Percentiles rank a stretch among this genome's conserved stretches.
Conservation (phyloP, 2,888 invertebrate species). For the Drosophila siamana region DNA sequence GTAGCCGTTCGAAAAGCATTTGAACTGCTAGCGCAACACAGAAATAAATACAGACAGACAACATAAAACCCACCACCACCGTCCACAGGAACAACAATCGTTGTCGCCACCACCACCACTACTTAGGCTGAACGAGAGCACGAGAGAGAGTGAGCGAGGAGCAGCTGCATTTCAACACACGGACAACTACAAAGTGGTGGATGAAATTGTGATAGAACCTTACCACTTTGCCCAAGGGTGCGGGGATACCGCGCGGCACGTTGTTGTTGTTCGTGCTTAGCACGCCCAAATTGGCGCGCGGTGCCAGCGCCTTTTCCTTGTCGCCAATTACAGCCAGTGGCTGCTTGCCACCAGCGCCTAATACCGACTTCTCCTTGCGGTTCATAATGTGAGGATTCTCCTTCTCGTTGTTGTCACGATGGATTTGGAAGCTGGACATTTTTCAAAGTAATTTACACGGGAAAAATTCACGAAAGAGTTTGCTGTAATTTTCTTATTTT, state of each 20-base stretch:
- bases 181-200: constrained; percentile 38
- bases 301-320: constrained; percentile 66
- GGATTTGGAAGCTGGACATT: constrained; percentile 91
- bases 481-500: constrained; percentile 11
- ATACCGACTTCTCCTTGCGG: constrained; percentile 47
- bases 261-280: constrained; percentile 68
- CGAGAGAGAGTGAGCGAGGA: constrained; percentile 1
- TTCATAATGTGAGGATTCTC: constrained; percentile 82
- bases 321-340: constrained; percentile 68
- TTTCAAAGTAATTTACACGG: constrained; percentile 15
- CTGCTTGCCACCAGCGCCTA: constrained; percentile 53
- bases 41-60: constrained; percentile 6
- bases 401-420: constrained; percentile 91
- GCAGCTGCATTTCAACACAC: constrained; percentile 70
- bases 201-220: constrained; percentile 52
- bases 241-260: constrained; percentile 49
- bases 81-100: constrained; percentile 23
- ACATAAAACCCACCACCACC: constrained; percentile 54
- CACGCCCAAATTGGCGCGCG: constrained; percentile 72
- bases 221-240: constrained; percentile 71
- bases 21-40: constrained; percentile 2
- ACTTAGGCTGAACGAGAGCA: constrained; percentile 17
- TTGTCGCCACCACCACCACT: constrained; percentile 51
- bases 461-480: neutral
- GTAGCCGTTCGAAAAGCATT: neutral